Evolutionary conservation across 1,140 invertebrate species (phyloP).

Genomic region (Formica selysi): DNA sequence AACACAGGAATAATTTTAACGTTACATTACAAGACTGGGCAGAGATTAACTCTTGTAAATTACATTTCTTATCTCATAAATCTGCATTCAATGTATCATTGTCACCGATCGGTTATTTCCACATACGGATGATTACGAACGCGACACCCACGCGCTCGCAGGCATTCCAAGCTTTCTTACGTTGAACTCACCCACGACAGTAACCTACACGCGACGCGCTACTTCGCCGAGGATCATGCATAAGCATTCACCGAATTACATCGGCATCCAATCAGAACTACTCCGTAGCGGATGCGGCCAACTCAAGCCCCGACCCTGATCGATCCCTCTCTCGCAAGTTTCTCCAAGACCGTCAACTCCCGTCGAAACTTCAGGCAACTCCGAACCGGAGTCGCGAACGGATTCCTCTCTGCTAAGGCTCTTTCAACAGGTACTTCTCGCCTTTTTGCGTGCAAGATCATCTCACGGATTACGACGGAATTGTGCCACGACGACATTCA

Average conservation of each 20-base stretch:
- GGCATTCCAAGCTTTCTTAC: conserved; percentile 26
- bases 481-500: conserved; percentile 6
- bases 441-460: conserved; percentile 51
- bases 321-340: conserved; percentile 50
- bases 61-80: conserved; percentile 36
- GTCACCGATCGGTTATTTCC: not conserved
- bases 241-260: conserved; percentile 51
- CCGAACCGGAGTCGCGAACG: not conserved
- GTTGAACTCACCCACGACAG: not conserved
- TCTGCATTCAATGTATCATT: not conserved
- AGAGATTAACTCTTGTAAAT: conserved; percentile 37
- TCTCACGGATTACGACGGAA: conserved; percentile 51
- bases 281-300: conserved; percentile 34
- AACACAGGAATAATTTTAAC: conserved; percentile 9
- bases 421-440: conserved; percentile 64
- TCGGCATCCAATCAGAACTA: conserved; percentile 48
- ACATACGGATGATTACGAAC: not conserved
- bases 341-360: conserved; percentile 45
- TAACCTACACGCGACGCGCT: conserved; percentile 14
- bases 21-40: not conserved
- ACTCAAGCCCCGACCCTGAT: conserved; percentile 12
- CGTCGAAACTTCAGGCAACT: conserved; percentile 50
- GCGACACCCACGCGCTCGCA: conserved; percentile 7
- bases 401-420: conserved; percentile 33
- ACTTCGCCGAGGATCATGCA: conserved; percentile 27